Percentiles rank a stretch among this genome's conserved stretches.
These are phyloP conservation scores for Tachuris rubrigastra DNA, from an alignment of 2,113 vertebrate species.

Conservation along the genomic window DNA sequence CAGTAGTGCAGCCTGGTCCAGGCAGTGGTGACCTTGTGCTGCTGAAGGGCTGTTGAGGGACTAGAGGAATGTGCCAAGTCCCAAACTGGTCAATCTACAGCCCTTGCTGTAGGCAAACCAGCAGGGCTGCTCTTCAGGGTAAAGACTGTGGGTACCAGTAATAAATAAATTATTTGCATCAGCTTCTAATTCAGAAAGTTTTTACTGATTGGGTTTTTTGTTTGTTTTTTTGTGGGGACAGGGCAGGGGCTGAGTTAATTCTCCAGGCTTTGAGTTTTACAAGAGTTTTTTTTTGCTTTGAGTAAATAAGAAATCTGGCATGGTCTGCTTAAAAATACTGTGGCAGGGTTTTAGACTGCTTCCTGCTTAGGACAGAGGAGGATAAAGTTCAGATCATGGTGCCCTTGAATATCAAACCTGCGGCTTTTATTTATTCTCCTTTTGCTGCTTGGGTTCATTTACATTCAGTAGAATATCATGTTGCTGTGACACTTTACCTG, in stretches of 20 bases:
- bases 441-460: slow-evolving; percentile 5
- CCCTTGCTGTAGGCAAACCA: not conserved
- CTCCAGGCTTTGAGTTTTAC: not conserved
- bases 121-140: fast-evolving
- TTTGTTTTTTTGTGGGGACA: not conserved
- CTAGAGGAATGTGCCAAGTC: not conserved
- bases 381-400: not conserved
- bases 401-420: not conserved
- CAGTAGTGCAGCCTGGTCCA: not conserved
- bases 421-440: not conserved
- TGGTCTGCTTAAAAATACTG: not conserved
- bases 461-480: not conserved
- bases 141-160: not conserved
- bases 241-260: not conserved
- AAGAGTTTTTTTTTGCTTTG: not conserved
- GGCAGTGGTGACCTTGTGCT: not conserved
- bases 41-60: not conserved
- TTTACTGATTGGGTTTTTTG: not conserved
- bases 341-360: not conserved
- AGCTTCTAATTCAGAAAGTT: not conserved
- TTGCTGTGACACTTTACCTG: not conserved
- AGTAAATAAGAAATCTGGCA: not conserved
- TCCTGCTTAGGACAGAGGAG: not conserved
- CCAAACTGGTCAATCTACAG: not conserved
- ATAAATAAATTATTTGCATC: not conserved